Percentiles rank a stretch among this genome's conserved stretches.
These are phyloP conservation scores for Eledona agricola DNA, from an alignment of 2,888 invertebrate species.

Conservation along the genomic window DNA sequence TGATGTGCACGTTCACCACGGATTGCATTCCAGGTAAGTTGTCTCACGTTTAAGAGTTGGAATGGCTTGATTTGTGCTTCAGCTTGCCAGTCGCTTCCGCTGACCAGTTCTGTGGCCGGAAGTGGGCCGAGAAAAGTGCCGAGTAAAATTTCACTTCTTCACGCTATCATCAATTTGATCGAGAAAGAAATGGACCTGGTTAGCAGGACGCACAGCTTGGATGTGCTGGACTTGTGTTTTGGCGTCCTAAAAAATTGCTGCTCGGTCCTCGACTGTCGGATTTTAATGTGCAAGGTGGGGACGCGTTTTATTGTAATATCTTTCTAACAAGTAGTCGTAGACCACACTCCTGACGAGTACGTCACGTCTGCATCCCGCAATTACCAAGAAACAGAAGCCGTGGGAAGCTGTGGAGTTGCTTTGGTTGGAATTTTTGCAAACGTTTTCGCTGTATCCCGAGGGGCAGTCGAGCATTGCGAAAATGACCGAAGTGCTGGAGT, in stretches of 20 bases:
- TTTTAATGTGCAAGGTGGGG: conserved; percentile 69
- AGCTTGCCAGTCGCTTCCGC: conserved; percentile 65
- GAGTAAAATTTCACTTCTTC: conserved; percentile 64
- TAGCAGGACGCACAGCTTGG: conserved; percentile 62
- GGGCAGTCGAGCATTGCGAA: conserved; percentile 66
- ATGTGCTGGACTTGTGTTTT: conserved; percentile 63
- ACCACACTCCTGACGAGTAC: conserved; percentile 64
- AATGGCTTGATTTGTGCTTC: too few relatives aligned
- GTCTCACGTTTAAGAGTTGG: too few relatives aligned
- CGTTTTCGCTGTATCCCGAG: conserved; percentile 66
- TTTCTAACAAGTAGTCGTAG: conserved; percentile 51
- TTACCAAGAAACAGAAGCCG: conserved; percentile 65
- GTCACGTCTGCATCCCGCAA: conserved; percentile 64
- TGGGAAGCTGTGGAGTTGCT: conserved; percentile 66
- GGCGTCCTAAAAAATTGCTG: conserved; percentile 65
- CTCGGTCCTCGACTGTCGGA: conserved; percentile 69
- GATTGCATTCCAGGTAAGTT: conserved; percentile 70
- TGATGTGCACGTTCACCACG: conserved; percentile 71
- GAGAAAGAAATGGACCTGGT: conserved; percentile 65
- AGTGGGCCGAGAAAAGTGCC: conserved; percentile 65
- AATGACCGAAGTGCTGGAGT: conserved; percentile 57
- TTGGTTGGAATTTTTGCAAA: conserved; percentile 66
- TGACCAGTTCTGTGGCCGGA: conserved; percentile 65
- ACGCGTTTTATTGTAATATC: conserved; percentile 1
- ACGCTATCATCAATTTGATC: conserved; percentile 63